Evolutionary conservation across 2,797 vertebrate genomes (phyloP).

Genomic region (Argentina silus): DNA sequence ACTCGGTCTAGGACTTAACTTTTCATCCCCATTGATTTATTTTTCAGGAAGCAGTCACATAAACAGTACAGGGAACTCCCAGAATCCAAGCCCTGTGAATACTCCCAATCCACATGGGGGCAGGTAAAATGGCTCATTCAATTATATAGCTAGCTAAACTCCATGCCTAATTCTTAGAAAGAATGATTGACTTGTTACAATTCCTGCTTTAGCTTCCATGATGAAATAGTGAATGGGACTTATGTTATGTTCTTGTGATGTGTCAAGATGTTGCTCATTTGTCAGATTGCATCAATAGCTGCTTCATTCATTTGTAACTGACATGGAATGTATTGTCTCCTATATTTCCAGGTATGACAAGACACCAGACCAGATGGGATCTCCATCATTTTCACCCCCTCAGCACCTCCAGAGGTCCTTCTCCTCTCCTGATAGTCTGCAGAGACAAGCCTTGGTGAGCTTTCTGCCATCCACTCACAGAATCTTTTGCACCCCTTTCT

Average conservation of each 20-base stretch:
- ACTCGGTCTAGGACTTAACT: background rate
- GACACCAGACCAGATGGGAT: slow-evolving; percentile 57
- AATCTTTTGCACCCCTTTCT: background rate
- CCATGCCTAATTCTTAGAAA: too few relatives aligned
- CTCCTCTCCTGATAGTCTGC: slow-evolving; percentile 81
- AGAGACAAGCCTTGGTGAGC: slow-evolving; percentile 86
- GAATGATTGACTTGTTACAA: too few relatives aligned
- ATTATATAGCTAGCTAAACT: too few relatives aligned
- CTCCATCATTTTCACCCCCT: slow-evolving; percentile 51
- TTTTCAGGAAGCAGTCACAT: slow-evolving; percentile 77
- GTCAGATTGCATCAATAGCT: background rate
- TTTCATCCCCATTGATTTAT: background rate
- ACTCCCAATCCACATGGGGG: slow-evolving; percentile 74
- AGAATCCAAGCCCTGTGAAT: slow-evolving; percentile 71
- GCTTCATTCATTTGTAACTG: background rate
- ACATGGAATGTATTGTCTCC: background rate
- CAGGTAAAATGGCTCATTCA: slow-evolving; percentile 61
- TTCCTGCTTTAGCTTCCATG: background rate
- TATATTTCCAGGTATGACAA: slow-evolving; percentile 60
- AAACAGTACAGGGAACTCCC: slow-evolving; percentile 70
- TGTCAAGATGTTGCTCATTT: background rate
- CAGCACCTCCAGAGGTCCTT: slow-evolving; percentile 77
- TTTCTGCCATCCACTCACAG: background rate
- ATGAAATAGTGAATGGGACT: background rate
- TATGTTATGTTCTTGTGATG: background rate